Percentiles rank a stretch among this genome's conserved stretches.
Conservation (phyloP, 2,113 vertebrate genomes). For the Datnioides undecimradiatus region DNA sequence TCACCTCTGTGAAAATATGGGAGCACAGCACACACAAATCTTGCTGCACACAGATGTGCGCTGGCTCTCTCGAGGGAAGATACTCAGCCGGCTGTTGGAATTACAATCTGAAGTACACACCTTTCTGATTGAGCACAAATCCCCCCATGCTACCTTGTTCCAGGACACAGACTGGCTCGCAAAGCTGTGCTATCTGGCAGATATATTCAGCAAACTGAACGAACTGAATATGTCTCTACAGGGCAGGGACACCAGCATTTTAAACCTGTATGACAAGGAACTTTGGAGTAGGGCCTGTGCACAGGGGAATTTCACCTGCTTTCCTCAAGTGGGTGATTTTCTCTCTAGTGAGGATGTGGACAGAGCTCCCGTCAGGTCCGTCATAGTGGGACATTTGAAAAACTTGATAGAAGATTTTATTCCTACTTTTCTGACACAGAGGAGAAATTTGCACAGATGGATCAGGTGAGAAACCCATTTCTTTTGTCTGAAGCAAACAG, state of each 20-base stretch:
- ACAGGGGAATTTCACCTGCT: not conserved
- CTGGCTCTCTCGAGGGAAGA: not conserved
- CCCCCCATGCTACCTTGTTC: not conserved
- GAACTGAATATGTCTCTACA: conserved; percentile 9
- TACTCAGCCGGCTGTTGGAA: not conserved
- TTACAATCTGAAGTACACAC: not conserved
- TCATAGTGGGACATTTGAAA: not conserved
- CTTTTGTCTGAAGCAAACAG: not conserved
- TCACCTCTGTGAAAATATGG: not conserved
- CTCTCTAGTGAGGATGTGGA: not conserved
- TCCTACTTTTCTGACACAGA: not conserved
- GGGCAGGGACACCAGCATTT: not conserved
- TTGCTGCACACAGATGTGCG: conserved; percentile 9
- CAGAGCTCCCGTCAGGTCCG: not conserved
- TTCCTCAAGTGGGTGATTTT: not conserved
- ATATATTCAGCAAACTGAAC: conserved; percentile 16
- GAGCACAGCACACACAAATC: not conserved
- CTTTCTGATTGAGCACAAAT: conserved; percentile 9
- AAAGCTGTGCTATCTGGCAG: not conserved
- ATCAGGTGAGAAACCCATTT: conserved; percentile 1
- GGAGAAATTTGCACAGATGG: not conserved
- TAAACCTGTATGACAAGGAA: conserved; percentile 4
- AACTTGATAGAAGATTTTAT: not conserved
- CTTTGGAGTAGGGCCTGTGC: not conserved
- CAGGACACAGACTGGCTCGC: not conserved